Percentiles rank a stretch among this genome's conserved stretches.
phyloP scores from a whole-genome alignment of 2,797 vertebrate species.

The Eospalax fontanierii region DNA sequence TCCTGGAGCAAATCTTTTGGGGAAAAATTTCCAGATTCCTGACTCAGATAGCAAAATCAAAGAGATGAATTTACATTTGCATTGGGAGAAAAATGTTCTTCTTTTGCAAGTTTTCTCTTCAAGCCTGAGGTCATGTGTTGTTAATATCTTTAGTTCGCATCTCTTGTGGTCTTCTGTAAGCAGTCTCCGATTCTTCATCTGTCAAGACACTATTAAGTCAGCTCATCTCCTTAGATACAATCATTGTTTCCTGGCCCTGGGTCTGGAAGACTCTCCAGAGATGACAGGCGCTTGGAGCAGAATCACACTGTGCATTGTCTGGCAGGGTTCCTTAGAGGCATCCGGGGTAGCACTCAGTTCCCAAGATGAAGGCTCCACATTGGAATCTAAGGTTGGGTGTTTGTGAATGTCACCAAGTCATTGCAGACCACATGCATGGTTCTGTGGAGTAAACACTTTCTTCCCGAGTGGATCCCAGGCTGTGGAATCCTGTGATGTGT shows the following conservation, averaged over 20 bases:
- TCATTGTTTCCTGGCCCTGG: slow-evolving; percentile 77
- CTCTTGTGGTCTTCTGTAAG: slow-evolving; percentile 60
- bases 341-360: slow-evolving; percentile 16
- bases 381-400: slow-evolving; percentile 64
- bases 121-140: background rate
- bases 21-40: slow-evolving; percentile 33
- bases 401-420: slow-evolving; percentile 70
- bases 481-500: slow-evolving; percentile 37
- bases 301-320: slow-evolving; percentile 18
- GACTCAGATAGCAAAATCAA: slow-evolving; percentile 32
- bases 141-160: slow-evolving; percentile 31
- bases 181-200: slow-evolving; percentile 64
- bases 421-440: slow-evolving; percentile 43
- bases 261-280: slow-evolving; percentile 70
- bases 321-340: slow-evolving; percentile 59
- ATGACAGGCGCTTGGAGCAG: background rate
- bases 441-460: slow-evolving; percentile 62
- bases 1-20: slow-evolving; percentile 23
- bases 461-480: slow-evolving; percentile 62
- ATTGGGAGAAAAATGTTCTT: background rate
- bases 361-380: slow-evolving; percentile 64
- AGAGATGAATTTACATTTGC: slow-evolving; percentile 3
- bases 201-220: slow-evolving; percentile 76
- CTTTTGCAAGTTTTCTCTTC: background rate
- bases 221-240: slow-evolving; percentile 74